Conservation (phyloP, 2,888 invertebrate species). For the Hemaris fuciformis region DNA sequence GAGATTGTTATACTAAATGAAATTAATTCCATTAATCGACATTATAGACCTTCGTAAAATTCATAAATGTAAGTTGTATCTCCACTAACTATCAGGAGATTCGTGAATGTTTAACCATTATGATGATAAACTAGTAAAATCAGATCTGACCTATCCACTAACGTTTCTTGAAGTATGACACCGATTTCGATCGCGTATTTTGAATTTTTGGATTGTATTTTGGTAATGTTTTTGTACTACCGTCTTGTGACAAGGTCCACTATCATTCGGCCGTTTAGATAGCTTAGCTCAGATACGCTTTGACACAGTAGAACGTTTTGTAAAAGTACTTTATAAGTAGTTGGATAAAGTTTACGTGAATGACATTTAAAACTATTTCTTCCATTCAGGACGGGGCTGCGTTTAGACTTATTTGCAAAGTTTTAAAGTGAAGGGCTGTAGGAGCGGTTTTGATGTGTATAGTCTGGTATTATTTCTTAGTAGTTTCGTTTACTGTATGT, state of each 20-base stretch:
- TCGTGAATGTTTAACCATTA: not conserved
- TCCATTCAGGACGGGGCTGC: not conserved
- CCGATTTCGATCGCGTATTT: conserved; percentile 36
- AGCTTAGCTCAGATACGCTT: conserved; percentile 7
- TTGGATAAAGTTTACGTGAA: not conserved
- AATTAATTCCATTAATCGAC: not conserved
- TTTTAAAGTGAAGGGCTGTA: not conserved
- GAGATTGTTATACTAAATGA: not conserved
- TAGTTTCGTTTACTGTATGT: not conserved
- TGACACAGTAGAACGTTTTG: not conserved
- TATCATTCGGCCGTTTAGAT: conserved; percentile 4
- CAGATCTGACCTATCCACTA: not conserved
- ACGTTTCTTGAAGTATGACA: not conserved
- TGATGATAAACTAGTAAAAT: not conserved
- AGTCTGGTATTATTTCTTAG: not conserved
- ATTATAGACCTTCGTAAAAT: not conserved
- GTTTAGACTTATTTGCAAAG: not conserved
- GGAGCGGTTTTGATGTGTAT: not conserved
- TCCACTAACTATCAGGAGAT: not conserved
- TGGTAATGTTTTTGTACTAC: conserved; percentile 1
- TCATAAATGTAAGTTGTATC: not conserved
- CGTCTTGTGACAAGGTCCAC: not conserved
- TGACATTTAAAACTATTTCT: not conserved
- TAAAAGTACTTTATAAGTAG: not conserved
- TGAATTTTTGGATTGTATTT: conserved; percentile 48